A percentile compares a stretch with the other conserved stretches of the same genome.
These are phyloP conservation scores for Agonopterix alstromeriana DNA, from an alignment of 2,888 invertebrate genomes.

Conservation along the genomic window DNA sequence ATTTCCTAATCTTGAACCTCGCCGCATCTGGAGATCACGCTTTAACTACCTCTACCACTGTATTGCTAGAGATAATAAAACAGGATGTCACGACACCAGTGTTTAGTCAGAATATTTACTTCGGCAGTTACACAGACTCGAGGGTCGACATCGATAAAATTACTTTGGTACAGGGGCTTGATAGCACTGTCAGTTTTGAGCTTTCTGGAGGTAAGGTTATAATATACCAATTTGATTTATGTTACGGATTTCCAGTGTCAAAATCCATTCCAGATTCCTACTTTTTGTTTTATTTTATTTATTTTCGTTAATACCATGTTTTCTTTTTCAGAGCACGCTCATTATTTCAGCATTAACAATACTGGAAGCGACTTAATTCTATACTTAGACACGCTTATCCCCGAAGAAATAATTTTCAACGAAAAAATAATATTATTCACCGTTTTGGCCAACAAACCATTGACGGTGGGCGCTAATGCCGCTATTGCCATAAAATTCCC, in stretches of 20 bases:
- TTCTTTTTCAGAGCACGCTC: conserved; percentile 17
- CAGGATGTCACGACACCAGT: conserved; percentile 43
- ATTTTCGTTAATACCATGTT: no score
- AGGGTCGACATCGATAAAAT: conserved; percentile 32
- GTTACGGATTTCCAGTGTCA: no score
- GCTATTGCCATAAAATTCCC: conserved; percentile 36
- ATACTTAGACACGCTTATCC: conserved; percentile 27
- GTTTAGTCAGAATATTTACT: conserved; percentile 41
- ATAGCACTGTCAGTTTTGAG: conserved; percentile 32
- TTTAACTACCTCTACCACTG: conserved; percentile 31
- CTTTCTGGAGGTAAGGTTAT: conserved; percentile 44
- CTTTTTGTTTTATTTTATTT: no score
- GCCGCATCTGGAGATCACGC: conserved; percentile 41
- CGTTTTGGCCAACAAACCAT: conserved; percentile 39
- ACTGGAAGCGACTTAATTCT: conserved; percentile 24
- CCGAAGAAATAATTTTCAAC: conserved; percentile 42
- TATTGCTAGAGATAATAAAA: conserved; percentile 51
- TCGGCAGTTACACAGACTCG: conserved; percentile 27
- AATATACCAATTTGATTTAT: neutral
- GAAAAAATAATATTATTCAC: conserved; percentile 47
- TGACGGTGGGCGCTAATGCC: conserved; percentile 42
- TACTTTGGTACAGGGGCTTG: conserved; percentile 42
- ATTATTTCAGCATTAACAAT: conserved; percentile 31
- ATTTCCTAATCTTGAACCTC: conserved; percentile 39
- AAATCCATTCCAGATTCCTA: no score